Conservation (phyloP, 2,888 invertebrate genomes). For the Stenchaetothrips biformis region DNA sequence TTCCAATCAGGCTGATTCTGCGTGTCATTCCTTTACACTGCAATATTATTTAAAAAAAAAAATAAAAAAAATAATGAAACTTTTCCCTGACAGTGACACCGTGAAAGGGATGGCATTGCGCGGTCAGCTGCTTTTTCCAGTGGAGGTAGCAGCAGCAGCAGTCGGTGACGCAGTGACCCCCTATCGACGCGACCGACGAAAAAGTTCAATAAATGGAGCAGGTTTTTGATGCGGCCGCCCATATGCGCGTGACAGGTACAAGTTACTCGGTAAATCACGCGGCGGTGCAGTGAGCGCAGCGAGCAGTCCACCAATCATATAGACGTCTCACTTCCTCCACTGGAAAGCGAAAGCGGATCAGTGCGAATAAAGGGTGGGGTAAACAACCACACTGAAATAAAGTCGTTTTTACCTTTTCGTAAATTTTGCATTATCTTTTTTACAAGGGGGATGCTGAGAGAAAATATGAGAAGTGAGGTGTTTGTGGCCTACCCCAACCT, state of each 20-base stretch:
- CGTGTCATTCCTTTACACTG: no score
- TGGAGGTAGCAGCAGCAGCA: neutral
- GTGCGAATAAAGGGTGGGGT: neutral
- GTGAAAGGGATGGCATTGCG: no score
- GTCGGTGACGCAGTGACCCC: neutral
- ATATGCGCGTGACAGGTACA: constrained; percentile 17
- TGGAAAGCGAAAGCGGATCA: neutral
- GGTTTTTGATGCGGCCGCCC: constrained; percentile 14
- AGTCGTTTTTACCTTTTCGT: no score
- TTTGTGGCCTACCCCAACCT: no score
- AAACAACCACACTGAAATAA: neutral
- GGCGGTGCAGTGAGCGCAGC: neutral
- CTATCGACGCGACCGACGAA: neutral
- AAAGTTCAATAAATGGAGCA: constrained; percentile 12
- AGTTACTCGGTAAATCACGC: constrained; percentile 19
- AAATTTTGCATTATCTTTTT: no score
- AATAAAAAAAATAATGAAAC: no score
- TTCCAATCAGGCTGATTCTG: neutral
- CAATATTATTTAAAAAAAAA: no score
- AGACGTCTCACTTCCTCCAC: constrained; percentile 13
- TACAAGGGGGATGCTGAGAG: no score
- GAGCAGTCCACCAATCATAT: neutral
- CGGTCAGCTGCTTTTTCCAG: neutral
- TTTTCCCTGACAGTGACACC: no score
- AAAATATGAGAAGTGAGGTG: neutral